Evolutionary conservation across 1,140 invertebrate genomes (phyloP).

Genomic region (Lordiphosa mommai): DNA sequence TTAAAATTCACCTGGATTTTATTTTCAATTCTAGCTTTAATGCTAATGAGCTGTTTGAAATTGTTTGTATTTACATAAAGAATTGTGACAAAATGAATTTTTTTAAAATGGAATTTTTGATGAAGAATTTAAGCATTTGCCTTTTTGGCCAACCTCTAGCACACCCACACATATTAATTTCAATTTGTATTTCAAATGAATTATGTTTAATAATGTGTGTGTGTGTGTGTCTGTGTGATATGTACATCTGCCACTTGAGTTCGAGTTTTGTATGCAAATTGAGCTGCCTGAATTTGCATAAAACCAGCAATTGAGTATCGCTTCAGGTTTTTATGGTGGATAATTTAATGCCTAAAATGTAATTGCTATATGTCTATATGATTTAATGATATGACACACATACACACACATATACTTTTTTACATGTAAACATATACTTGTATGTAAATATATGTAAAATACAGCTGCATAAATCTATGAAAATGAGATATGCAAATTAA

Average conservation of each 20-base stretch:
- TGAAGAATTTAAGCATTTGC: background rate
- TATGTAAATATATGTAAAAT: background rate
- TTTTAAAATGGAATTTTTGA: background rate
- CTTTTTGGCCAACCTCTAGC: too few species aligned
- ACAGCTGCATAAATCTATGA: conserved; percentile 15
- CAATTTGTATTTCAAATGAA: conserved; percentile 3
- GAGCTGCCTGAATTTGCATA: conserved; percentile 48
- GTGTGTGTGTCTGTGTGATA: background rate
- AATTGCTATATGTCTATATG: conserved; percentile 61
- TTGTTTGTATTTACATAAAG: too few species aligned
- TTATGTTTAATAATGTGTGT: conserved; percentile 5
- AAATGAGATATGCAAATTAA: conserved; percentile 53
- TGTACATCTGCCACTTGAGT: conserved; percentile 38
- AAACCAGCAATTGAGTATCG: conserved; percentile 28
- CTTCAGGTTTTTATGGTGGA: conserved; percentile 11
- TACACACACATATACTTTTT: background rate
- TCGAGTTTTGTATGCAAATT: conserved; percentile 41
- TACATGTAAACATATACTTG: conserved; percentile 3
- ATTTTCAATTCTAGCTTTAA: too few species aligned
- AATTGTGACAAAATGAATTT: too few species aligned
- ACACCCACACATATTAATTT: background rate
- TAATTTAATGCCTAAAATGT: conserved; percentile 63
- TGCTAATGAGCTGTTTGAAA: too few species aligned
- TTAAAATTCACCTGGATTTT: too few species aligned
- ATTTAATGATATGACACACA: conserved; percentile 51